Percentiles rank a stretch among this genome's conserved stretches.
Conservation (phyloP, 1,140 invertebrate genomes). For the Maniola jurtina region DNA sequence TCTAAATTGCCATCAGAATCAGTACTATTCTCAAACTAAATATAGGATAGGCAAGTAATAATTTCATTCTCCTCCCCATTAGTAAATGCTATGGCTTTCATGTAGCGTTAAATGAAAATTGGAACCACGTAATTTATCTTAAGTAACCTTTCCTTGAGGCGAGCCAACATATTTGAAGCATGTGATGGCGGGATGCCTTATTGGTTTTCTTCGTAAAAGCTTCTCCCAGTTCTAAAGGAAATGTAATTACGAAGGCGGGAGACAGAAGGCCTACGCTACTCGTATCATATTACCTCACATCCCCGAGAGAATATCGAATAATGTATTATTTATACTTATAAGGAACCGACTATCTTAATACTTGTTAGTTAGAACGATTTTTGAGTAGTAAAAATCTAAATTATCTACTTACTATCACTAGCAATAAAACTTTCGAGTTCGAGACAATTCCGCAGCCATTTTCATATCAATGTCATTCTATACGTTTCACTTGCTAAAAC, state of each 20-base stretch:
- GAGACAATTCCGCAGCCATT: too few relatives aligned
- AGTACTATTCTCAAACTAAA: too few relatives aligned
- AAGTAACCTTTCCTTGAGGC: not conserved
- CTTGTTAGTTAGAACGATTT: too few relatives aligned
- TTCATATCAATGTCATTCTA: too few relatives aligned
- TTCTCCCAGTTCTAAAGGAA: constrained; percentile 20
- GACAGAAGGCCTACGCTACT: constrained; percentile 10
- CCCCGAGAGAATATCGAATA: constrained; percentile 16
- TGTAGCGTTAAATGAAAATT: not conserved
- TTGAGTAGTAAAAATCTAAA: too few relatives aligned
- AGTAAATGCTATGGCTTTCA: not conserved
- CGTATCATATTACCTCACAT: constrained; percentile 14
- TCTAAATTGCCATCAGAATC: too few relatives aligned
- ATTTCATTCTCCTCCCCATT: too few relatives aligned
- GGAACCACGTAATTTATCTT: not conserved
- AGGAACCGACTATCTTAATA: too few relatives aligned
- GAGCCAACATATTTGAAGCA: not conserved
- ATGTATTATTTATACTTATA: not conserved
- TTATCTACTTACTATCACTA: too few relatives aligned
- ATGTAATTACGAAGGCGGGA: constrained; percentile 24
- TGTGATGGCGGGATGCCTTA: constrained; percentile 12
- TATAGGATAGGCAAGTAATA: too few relatives aligned
- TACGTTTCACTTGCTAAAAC: too few relatives aligned
- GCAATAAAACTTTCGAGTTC: too few relatives aligned
- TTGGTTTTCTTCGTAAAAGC: constrained; percentile 30